phyloP scores from a whole-genome alignment of 2,113 vertebrate species.

The Phocoena sinus region DNA sequence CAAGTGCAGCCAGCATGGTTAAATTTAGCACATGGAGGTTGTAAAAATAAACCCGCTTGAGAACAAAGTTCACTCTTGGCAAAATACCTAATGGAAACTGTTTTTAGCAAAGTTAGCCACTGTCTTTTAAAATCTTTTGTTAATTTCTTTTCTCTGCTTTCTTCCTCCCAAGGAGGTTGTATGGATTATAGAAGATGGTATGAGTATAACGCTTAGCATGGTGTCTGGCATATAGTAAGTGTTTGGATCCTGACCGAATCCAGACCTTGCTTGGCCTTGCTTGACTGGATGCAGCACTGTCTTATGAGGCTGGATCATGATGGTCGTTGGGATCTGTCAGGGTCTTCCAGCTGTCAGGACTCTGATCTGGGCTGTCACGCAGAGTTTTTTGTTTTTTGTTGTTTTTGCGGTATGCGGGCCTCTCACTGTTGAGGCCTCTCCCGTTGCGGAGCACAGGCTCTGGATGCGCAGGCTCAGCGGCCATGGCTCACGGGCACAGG shows the following conservation, averaged over 20 bases:
- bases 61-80: constrained; percentile 53
- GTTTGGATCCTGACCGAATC: background rate
- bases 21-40: constrained; percentile 66
- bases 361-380: background rate
- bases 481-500: too few relatives aligned
- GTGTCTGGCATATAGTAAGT: background rate
- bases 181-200: background rate
- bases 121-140: constrained; percentile 59
- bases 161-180: background rate
- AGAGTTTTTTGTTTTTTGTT: background rate
- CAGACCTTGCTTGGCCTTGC: background rate
- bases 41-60: constrained; percentile 76
- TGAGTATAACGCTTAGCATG: background rate
- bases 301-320: background rate
- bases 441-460: too few relatives aligned
- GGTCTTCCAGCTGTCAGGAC: background rate
- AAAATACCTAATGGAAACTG: constrained; percentile 37
- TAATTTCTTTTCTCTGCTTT: constrained; percentile 52
- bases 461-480: too few relatives aligned
- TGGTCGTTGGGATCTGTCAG: background rate
- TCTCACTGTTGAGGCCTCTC: too few relatives aligned
- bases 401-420: too few relatives aligned
- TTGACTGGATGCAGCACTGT: background rate
- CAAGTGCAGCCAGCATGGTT: constrained; percentile 64
- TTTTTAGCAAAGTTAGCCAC: constrained; percentile 59